Evolutionary conservation across 2,888 invertebrate genomes (phyloP).

Genomic region (Drosophila bunnanda): DNA sequence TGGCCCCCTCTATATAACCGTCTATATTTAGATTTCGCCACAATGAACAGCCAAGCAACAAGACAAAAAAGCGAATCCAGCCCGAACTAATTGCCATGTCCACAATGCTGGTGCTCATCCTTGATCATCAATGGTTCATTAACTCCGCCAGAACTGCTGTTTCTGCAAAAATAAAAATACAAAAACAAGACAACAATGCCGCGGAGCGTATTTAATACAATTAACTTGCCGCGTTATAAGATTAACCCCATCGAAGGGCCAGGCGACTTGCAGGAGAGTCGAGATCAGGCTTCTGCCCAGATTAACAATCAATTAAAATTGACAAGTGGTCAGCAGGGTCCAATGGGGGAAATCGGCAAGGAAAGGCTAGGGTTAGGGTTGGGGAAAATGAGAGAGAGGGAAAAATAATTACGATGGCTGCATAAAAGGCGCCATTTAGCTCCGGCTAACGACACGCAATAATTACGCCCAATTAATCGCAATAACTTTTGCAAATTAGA

Average conservation of each 20-base stretch:
- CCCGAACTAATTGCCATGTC: conserved; percentile 75
- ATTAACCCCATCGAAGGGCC: conserved; percentile 64
- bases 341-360: conserved; percentile 6
- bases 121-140: conserved; percentile 82
- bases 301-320: conserved; percentile 84
- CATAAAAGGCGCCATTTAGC: conserved; percentile 74
- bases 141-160: conserved; percentile 63
- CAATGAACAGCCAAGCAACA: conserved; percentile 51
- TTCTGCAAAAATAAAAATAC: conserved; percentile 28
- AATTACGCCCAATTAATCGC: conserved; percentile 82
- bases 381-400: conserved; percentile 52
- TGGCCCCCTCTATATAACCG: conserved; percentile 20
- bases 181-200: conserved; percentile 52
- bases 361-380: background rate
- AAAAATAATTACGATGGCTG: conserved; percentile 77
- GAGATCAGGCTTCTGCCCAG: conserved; percentile 71
- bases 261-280: conserved; percentile 25
- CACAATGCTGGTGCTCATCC: conserved; percentile 66
- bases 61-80: conserved; percentile 25
- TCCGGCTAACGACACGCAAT: conserved; percentile 71
- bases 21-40: conserved; percentile 76
- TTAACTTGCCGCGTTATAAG: conserved; percentile 77
- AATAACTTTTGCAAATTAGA: conserved; percentile 83
- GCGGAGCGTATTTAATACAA: conserved; percentile 78
- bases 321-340: conserved; percentile 68